These are phyloP conservation scores for Tragelaphus strepsiceros DNA, from an alignment of 2,113 vertebrate genomes.

Conservation along the genomic window DNA sequence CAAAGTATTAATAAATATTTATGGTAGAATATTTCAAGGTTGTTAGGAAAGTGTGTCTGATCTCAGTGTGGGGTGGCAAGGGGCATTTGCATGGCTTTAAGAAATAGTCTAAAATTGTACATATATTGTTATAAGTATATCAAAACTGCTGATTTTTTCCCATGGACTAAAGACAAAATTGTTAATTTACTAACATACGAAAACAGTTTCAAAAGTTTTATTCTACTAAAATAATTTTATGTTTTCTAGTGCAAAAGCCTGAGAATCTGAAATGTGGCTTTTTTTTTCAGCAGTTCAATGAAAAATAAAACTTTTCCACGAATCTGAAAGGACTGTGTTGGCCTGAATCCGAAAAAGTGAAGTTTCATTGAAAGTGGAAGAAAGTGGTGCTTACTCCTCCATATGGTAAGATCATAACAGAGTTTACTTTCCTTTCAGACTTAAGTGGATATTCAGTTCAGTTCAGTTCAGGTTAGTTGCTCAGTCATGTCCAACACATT, in stretches of 20 bases:
- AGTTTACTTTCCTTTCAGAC: background rate
- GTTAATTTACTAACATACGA: background rate
- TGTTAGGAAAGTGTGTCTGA: background rate
- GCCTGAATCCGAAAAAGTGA: background rate
- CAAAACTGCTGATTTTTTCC: background rate
- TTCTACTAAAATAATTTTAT: background rate
- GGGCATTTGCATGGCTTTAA: background rate
- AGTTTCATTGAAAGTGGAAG: no score
- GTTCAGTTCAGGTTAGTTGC: background rate
- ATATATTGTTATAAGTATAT: background rate
- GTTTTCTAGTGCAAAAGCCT: background rate
- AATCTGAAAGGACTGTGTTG: background rate
- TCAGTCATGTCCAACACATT: background rate
- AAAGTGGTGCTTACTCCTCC: background rate
- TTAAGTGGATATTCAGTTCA: background rate
- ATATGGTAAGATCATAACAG: background rate
- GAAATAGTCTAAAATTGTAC: background rate
- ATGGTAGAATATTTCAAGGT: background rate
- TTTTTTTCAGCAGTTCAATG: background rate
- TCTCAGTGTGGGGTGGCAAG: background rate
- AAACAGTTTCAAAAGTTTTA: background rate
- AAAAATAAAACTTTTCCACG: background rate
- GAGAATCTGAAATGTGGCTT: background rate
- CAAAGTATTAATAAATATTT: constrained; percentile 46
- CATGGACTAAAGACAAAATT: background rate